Base-by-base conservation (phyloP, 2,888 invertebrate genomes). In the Hyles lineata region DNA sequence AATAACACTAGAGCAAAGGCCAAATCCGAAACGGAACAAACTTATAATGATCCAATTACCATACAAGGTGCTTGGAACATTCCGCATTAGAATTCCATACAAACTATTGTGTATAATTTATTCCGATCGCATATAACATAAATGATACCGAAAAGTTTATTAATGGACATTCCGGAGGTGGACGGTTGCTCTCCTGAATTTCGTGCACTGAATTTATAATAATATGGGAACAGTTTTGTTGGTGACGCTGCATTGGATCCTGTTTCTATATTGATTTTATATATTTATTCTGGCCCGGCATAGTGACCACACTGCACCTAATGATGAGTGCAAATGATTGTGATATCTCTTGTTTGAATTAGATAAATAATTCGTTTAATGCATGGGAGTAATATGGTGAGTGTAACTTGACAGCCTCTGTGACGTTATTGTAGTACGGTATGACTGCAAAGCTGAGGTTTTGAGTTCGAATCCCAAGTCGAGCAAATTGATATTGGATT, bases 141-240 rank as follows among this genome's bases (percentile, higher is more conserved):
- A 88, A 89, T 88, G 89, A 89, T 86, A 86, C 86, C 82, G 79
- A 85, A 86, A 89, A 90, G 82, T 89, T 89, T 89, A 89, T 88
- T 88, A 90, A 89, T 85, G 82, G 87, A 78, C 85, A 86, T 89
- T 85, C 85, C 80, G 81, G 85, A 88, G 89, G 89, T 89, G 85
- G 88, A 87, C 86, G 81, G 80, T 87, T 86, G 85, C 83, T 87
- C 80, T 84, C 80, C 83, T 82, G 79, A 78, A 86, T 78, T 76
- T 72, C 88, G 88, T 88, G 89, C 74, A 76, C 79, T 80, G 90
- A 89, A 90, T 90, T 83, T 84, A 76, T 83, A 82, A 84, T 83
- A 79, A 75, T 72, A 19, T 52, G 25, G 11, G n/a, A n/a, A 7
- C 6, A 25, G 32, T 61, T 73, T 15, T 35, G 71, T 71, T 79